Percentiles rank a stretch among this genome's conserved stretches.
Evolutionary conservation across 2,797 vertebrate species (phyloP).

Genomic region (Coranthus polyacanthus): DNA sequence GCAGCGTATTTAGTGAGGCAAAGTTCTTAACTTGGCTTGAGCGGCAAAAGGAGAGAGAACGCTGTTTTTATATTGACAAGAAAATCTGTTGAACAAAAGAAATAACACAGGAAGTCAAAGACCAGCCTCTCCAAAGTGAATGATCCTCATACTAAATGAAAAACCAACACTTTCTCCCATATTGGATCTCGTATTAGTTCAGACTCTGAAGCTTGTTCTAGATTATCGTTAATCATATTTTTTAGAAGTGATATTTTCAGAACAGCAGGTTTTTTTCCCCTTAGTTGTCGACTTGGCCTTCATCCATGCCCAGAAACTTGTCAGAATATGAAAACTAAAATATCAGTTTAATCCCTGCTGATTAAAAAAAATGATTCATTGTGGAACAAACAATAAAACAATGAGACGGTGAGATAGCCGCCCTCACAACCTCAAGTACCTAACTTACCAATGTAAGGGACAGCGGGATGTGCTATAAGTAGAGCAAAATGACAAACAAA

Average conservation of each 20-base stretch:
- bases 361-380: conserved; percentile 3
- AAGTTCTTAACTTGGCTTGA: conserved; percentile 82
- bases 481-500: conserved; percentile 83
- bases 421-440: conserved; percentile 27
- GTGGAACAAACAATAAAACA: conserved; percentile 40
- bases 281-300: conserved; percentile 1
- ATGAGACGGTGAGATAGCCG: conserved; percentile 27
- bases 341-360: conserved; percentile 17
- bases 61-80: conserved; percentile 60
- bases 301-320: conserved; percentile 18
- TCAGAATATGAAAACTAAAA: conserved; percentile 16
- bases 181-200: neutral
- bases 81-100: conserved; percentile 67
- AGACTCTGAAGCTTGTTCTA: neutral
- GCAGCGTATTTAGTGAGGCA: conserved; percentile 75
- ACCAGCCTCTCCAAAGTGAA: conserved; percentile 56
- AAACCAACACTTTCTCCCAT: conserved; percentile 17
- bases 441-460: conserved; percentile 63
- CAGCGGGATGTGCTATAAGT: conserved; percentile 68
- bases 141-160: conserved; percentile 29
- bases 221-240: conserved; percentile 16
- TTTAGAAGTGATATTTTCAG: conserved; percentile 5
- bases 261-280: neutral
- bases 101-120: conserved; percentile 72
- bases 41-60: conserved; percentile 58